Evolutionary conservation across 2,888 invertebrate species (phyloP).

Genomic region (Nematopogon swammerdamellus): DNA sequence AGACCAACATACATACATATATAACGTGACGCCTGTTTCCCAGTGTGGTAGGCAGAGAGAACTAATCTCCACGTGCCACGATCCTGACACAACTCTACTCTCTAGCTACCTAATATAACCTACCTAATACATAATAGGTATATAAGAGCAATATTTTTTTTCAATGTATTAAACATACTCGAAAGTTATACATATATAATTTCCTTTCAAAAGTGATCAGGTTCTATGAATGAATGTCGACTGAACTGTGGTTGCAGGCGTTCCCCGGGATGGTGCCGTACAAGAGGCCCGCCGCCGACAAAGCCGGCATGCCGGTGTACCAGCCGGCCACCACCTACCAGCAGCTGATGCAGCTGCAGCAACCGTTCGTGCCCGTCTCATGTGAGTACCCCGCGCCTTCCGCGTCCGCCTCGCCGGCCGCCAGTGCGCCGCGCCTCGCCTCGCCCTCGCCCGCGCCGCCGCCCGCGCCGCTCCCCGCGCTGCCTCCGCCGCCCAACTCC

Average conservation of each 20-base stretch:
- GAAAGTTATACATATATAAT: too few species aligned
- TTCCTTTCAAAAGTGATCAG: too few species aligned
- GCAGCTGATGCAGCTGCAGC: constrained; percentile 91
- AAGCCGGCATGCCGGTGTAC: constrained; percentile 95
- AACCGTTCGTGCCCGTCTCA: constrained; percentile 98
- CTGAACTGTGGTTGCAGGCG: constrained; percentile 65
- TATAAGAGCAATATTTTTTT: too few species aligned
- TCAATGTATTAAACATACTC: too few species aligned
- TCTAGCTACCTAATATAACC: too few species aligned
- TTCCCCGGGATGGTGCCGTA: constrained; percentile 95
- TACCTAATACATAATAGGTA: too few species aligned
- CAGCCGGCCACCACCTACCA: constrained; percentile 92
- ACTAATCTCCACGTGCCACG: too few species aligned
- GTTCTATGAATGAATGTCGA: too few species aligned
- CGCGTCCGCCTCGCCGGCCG: constrained; percentile 59
- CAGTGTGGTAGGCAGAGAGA: too few species aligned
- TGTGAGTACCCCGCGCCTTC: constrained; percentile 91
- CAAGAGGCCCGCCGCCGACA: constrained; percentile 94
- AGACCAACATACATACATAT: too few species aligned
- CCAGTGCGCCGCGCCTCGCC: constrained; percentile 23
- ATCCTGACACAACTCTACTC: too few species aligned
- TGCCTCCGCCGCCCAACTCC: constrained; percentile 16
- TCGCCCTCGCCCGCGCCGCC: constrained; percentile 16
- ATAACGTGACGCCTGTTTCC: too few species aligned
- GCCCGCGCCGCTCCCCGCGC: constrained; percentile 12